A percentile compares a stretch with the other conserved stretches of the same genome.
Evolutionary conservation across 1,140 invertebrate genomes (phyloP).

Genomic region (Lucilia sericata): DNA sequence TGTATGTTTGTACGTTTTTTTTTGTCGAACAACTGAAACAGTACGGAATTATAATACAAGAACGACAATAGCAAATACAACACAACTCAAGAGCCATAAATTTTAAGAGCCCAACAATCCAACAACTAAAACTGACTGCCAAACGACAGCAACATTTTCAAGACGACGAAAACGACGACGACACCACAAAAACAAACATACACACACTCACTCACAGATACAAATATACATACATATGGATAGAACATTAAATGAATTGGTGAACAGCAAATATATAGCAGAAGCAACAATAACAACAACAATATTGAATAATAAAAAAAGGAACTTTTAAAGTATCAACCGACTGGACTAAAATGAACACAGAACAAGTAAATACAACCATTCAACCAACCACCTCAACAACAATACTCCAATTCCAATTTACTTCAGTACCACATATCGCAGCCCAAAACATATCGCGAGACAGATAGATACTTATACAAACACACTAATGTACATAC

Average conservation of each 20-base stretch:
- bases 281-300: background rate
- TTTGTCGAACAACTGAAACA: background rate
- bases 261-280: background rate
- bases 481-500: background rate
- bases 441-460: background rate
- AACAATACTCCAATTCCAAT: background rate
- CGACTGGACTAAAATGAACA: background rate
- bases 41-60: background rate
- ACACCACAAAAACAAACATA: background rate
- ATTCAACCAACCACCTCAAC: background rate
- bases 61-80: background rate
- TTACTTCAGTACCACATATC: background rate
- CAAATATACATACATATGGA: background rate
- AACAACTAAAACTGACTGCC: constrained; percentile 5
- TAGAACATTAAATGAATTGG: background rate
- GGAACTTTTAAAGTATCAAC: background rate
- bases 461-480: background rate
- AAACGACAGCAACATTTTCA: background rate
- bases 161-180: background rate
- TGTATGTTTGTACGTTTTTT: background rate
- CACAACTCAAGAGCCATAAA: background rate
- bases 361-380: background rate
- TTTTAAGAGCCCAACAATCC: background rate
- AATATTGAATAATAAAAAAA: background rate
- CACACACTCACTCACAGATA: no score